Percentiles rank a stretch among this genome's conserved stretches.
These are phyloP conservation scores for Gorsachius magnificus DNA, from an alignment of 2,797 vertebrate genomes.

Conservation along the genomic window DNA sequence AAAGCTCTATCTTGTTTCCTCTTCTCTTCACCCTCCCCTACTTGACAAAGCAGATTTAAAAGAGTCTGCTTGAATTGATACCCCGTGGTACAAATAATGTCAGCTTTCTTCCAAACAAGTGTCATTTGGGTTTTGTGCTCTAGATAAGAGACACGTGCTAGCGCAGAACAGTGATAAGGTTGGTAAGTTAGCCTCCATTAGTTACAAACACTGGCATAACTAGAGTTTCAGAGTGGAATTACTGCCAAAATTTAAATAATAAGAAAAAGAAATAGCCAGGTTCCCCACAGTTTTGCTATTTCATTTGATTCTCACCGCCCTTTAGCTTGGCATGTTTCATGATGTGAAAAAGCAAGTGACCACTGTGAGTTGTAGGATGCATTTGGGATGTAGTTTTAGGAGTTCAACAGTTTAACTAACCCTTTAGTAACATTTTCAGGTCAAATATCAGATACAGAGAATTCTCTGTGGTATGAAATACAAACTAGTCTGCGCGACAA, in stretches of 20 bases:
- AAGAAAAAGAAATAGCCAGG: neutral
- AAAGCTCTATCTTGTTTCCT: neutral
- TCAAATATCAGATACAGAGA: neutral
- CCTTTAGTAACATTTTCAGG: neutral
- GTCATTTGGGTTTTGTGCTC: neutral
- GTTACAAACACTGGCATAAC: neutral
- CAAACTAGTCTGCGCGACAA: neutral
- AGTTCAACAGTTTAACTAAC: neutral
- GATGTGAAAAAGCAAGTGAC: accelerated
- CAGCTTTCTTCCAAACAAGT: neutral
- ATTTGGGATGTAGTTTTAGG: neutral
- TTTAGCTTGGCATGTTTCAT: accelerated
- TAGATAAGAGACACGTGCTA: neutral
- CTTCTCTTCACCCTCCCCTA: neutral
- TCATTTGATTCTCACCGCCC: neutral
- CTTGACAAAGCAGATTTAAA: neutral
- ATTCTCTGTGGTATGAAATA: neutral
- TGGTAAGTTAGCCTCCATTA: neutral
- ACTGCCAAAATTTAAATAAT: neutral
- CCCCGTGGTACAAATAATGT: neutral
- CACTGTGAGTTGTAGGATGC: neutral
- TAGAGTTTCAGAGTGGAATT: neutral
- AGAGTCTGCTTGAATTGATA: neutral
- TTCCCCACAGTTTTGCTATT: neutral
- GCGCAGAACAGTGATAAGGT: neutral